Evolutionary conservation across 2,113 vertebrate genomes (phyloP), one percentile per base, ranked within the genome.

Genomic region (Leiothrix lutea): DNA sequence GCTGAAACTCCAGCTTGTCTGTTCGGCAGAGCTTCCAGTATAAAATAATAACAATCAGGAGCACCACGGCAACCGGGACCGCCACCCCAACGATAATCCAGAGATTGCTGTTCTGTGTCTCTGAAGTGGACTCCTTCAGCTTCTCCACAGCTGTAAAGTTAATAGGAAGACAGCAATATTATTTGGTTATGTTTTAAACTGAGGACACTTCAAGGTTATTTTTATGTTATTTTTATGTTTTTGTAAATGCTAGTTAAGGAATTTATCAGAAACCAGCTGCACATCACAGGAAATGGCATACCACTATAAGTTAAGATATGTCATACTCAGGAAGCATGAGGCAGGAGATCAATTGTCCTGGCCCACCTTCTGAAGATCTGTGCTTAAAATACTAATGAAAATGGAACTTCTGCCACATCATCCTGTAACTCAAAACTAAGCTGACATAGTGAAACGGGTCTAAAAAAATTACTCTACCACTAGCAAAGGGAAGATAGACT

Each of bases 1-100:
- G 99, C 96, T 99, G 99, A 80, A 99, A 99, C 97, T 99, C 99
- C 97, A 99, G 97, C 95, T 99, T 99, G 98, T 99, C 99, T 1
- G 99, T 99, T 65, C 99, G 98, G 94, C 99, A 99, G 67, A 99
- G 98, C 47, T 99, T 99, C 99, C 99, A 99, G 97, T 99, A 99
- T 36, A 99, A 98, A 97, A 99, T 99, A 95, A 98, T 93, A 40
- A 99, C 98, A 18, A 99, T 99, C 94, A 99, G 82, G 23, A 98
- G 62, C 58, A 99, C 99, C 96, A 99, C 98, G 14, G 99, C 94
- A 57, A 99, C 98, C 0, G 99, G 99, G 47, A 99, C 98, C 44
- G 98, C 98, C 94, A 99, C 99, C 3, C 99, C 99, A 4, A 99
- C 98, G 7, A 99, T 98, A 94, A 99, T 99, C 99, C 99, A 99